A percentile compares a stretch with the other conserved stretches of the same genome.
phyloP scores from a whole-genome alignment of 1,140 invertebrate species.

The Nasonia vitripennis region DNA sequence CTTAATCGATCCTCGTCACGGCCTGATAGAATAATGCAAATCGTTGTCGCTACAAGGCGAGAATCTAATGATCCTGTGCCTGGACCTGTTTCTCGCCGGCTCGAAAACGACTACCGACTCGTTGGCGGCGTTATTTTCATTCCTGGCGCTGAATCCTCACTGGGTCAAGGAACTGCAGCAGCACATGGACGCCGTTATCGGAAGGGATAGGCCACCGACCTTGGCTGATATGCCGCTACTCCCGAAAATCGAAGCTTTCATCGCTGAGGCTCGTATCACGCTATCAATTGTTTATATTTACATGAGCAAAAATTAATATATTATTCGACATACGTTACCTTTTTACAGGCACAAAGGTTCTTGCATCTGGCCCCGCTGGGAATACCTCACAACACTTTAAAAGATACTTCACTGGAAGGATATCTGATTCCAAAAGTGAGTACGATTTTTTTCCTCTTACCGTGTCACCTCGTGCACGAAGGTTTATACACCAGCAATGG shows the following conservation, averaged over 20 bases:
- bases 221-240: slow-evolving; percentile 76
- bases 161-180: slow-evolving; percentile 80
- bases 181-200: slow-evolving; percentile 83
- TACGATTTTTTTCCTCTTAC: neutral
- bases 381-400: slow-evolving; percentile 78
- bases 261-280: slow-evolving; percentile 71
- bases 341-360: slow-evolving; percentile 79
- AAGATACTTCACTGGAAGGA: slow-evolving; percentile 76
- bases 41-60: slow-evolving; percentile 72
- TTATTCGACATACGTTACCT: slow-evolving; percentile 52
- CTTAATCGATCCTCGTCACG: too few relatives aligned
- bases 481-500: neutral
- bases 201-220: slow-evolving; percentile 74
- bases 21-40: neutral
- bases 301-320: neutral
- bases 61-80: slow-evolving; percentile 80
- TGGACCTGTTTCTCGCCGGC: slow-evolving; percentile 84
- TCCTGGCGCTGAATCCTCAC: slow-evolving; percentile 80
- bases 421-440: slow-evolving; percentile 81
- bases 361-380: slow-evolving; percentile 78
- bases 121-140: slow-evolving; percentile 78
- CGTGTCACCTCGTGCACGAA: too few relatives aligned
- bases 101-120: slow-evolving; percentile 83
- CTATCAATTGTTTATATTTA: neutral
- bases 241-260: slow-evolving; percentile 68